These are phyloP conservation scores for Diaperis boleti DNA, from an alignment of 2,888 invertebrate species.

Conservation along the genomic window DNA sequence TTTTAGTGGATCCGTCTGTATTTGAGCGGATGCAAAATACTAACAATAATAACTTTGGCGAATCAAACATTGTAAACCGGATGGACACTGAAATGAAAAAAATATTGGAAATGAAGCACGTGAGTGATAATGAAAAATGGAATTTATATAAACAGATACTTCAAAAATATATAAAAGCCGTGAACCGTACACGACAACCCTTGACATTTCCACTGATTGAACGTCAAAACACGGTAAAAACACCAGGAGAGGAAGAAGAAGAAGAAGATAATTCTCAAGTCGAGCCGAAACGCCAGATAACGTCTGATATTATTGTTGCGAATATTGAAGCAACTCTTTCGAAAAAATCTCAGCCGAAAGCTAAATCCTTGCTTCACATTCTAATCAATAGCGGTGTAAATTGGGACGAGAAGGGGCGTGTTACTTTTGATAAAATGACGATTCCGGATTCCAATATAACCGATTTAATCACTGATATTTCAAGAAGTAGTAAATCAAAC, in stretches of 20 bases:
- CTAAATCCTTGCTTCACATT: neutral
- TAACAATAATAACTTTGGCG: neutral
- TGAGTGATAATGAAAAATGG: constrained; percentile 14
- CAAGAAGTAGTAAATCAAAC: no score
- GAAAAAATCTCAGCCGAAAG: neutral
- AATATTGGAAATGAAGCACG: constrained; percentile 39
- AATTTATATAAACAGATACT: constrained; percentile 10
- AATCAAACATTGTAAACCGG: neutral
- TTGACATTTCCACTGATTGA: neutral
- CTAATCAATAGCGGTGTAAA: neutral
- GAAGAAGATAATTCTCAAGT: neutral
- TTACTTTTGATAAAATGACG: neutral
- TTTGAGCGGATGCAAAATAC: constrained; percentile 4
- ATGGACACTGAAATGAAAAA: constrained; percentile 50
- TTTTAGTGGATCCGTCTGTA: neutral
- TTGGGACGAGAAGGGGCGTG: neutral
- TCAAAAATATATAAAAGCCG: constrained; percentile 13
- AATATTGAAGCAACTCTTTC: neutral
- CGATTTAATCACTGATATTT: no score
- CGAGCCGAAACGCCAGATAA: no score
- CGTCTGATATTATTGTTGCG: no score
- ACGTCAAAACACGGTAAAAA: neutral
- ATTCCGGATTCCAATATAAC: neutral
- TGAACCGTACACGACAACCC: neutral
- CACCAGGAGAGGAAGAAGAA: neutral